These are phyloP conservation scores for Drosophila borborema DNA, from an alignment of 2,888 invertebrate species.

Conservation along the genomic window DNA sequence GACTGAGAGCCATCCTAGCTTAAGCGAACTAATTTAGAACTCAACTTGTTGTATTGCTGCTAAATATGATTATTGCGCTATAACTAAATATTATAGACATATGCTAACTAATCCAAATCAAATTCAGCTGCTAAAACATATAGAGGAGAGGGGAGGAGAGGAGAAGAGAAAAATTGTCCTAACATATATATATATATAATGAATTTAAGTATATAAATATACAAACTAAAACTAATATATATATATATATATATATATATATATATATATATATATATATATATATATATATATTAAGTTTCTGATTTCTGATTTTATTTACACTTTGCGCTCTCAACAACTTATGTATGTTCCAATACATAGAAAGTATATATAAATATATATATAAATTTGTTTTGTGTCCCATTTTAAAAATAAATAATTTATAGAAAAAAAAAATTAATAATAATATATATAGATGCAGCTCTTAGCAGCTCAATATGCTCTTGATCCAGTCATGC, in stretches of 20 bases:
- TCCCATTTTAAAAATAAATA: slow-evolving; percentile 54
- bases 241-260: neutral
- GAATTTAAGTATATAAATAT: slow-evolving; percentile 27
- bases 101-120: slow-evolving; percentile 5
- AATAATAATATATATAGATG: slow-evolving; percentile 12
- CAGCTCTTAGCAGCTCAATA: slow-evolving; percentile 80
- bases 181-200: slow-evolving; percentile 12
- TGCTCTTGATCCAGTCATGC: slow-evolving; percentile 87
- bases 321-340: slow-evolving; percentile 48
- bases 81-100: slow-evolving; percentile 8
- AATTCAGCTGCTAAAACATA: slow-evolving; percentile 7
- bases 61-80: slow-evolving; percentile 25
- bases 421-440: slow-evolving; percentile 11
- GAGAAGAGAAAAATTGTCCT: neutral
- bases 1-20: slow-evolving; percentile 25
- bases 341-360: slow-evolving; percentile 19
- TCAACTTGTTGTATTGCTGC: slow-evolving; percentile 24
- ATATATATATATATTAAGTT: slow-evolving; percentile 5
- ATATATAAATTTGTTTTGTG: slow-evolving; percentile 24
- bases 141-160: too few species aligned
- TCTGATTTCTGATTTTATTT: slow-evolving; percentile 37
- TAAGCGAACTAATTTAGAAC: slow-evolving; percentile 14
- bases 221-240: slow-evolving; percentile 5
- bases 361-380: slow-evolving; percentile 7
- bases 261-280: neutral